Conservation (phyloP, 1,140 invertebrate genomes). For the Drosophila subpulchrella region DNA sequence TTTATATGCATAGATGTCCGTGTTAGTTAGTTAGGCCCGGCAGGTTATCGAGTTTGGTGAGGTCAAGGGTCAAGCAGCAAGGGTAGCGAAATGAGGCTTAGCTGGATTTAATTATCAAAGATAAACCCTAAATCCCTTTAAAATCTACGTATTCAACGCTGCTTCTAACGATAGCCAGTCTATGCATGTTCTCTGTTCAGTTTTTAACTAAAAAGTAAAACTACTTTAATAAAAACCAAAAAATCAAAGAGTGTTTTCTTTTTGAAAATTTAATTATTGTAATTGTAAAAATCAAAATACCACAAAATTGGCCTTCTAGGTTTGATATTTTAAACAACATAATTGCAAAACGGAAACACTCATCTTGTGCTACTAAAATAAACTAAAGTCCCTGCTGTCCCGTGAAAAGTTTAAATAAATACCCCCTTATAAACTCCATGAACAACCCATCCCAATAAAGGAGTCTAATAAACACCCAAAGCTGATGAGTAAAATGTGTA, state of each 20-base stretch:
- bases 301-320: too few relatives aligned
- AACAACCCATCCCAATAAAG: constrained; percentile 25
- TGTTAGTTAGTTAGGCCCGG: constrained; percentile 25
- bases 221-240: constrained; percentile 30
- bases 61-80: constrained; percentile 73
- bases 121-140: constrained; percentile 22
- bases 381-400: constrained; percentile 35
- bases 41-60: constrained; percentile 33
- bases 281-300: background rate
- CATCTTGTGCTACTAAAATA: constrained; percentile 3
- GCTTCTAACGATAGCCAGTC: constrained; percentile 66
- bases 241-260: constrained; percentile 37
- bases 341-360: constrained; percentile 18
- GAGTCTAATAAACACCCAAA: constrained; percentile 24
- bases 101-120: constrained; percentile 70
- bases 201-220: constrained; percentile 56
- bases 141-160: constrained; percentile 57
- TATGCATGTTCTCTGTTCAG: constrained; percentile 65
- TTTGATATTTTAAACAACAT: background rate
- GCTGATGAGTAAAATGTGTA: constrained; percentile 43
- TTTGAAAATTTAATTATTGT: background rate
- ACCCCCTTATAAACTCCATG: constrained; percentile 36
- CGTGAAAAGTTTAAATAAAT: constrained; percentile 24
- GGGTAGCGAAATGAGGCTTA: constrained; percentile 84
- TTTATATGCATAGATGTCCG: constrained; percentile 27